Conservation (phyloP, 2,797 vertebrate genomes). For the Esox lucius region DNA sequence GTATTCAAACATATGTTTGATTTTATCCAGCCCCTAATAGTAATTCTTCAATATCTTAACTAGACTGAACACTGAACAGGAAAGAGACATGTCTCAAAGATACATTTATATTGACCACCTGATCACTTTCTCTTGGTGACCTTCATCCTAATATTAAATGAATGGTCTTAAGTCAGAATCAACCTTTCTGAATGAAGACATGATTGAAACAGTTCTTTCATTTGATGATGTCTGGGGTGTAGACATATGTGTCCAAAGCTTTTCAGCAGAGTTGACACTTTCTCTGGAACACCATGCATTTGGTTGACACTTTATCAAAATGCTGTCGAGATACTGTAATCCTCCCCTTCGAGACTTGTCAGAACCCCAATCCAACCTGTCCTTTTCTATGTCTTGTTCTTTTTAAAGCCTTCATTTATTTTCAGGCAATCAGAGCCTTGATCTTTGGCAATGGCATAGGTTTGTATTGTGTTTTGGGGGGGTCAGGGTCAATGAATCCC, state of each 20-base stretch:
- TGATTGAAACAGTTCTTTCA: constrained; percentile 28
- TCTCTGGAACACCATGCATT: constrained; percentile 29
- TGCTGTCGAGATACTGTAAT: constrained; percentile 46
- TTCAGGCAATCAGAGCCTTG: not conserved
- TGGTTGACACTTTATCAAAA: constrained; percentile 54
- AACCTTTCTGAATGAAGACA: constrained; percentile 46
- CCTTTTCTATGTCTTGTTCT: not conserved
- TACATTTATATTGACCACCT: constrained; percentile 25
- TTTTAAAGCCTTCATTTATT: not conserved
- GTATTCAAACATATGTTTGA: not conserved
- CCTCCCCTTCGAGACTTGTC: constrained; percentile 38
- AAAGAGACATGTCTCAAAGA: constrained; percentile 20
- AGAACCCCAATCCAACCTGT: constrained; percentile 23
- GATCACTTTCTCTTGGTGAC: constrained; percentile 26
- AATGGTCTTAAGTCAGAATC: constrained; percentile 40
- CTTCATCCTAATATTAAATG: constrained; percentile 37
- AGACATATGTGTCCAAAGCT: constrained; percentile 34
- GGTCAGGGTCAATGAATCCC: too few relatives aligned
- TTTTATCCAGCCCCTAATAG: not conserved
- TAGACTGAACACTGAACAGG: not conserved
- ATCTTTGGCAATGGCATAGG: not conserved
- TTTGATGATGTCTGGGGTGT: constrained; percentile 20
- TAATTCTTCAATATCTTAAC: not conserved
- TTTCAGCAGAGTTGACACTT: constrained; percentile 37
- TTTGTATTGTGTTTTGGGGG: too few relatives aligned